Conservation (phyloP, 1,140 invertebrate genomes). For the Penaeus vannamei region DNA sequence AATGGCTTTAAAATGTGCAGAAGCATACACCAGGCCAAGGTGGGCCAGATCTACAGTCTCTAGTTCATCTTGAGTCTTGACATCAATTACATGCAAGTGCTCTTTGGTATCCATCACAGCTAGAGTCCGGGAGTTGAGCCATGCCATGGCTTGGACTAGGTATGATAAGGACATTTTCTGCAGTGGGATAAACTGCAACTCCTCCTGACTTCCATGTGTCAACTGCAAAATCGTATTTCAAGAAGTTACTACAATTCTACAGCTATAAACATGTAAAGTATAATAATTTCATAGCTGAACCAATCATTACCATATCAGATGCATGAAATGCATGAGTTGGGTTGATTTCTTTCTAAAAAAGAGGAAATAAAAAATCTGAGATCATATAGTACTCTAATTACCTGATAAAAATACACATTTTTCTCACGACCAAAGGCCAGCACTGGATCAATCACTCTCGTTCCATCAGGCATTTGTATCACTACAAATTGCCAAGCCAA, state of each 20-base stretch:
- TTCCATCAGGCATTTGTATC: slow-evolving; percentile 81
- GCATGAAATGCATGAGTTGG: too few species aligned
- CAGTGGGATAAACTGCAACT: slow-evolving; percentile 78
- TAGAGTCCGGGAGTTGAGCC: slow-evolving; percentile 90
- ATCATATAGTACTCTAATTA: slow-evolving; percentile 70
- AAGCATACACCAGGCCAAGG: slow-evolving; percentile 90
- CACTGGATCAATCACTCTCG: slow-evolving; percentile 85
- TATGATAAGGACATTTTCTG: slow-evolving; percentile 80
- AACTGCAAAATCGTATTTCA: slow-evolving; percentile 60
- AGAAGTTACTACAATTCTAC: not conserved
- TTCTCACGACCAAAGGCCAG: slow-evolving; percentile 88
- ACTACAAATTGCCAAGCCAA: slow-evolving; percentile 93
- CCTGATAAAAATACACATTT: slow-evolving; percentile 87
- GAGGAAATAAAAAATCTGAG: too few species aligned
- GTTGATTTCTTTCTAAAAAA: too few species aligned
- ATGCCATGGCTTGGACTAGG: slow-evolving; percentile 83
- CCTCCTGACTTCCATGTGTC: slow-evolving; percentile 70
- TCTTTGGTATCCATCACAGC: slow-evolving; percentile 89
- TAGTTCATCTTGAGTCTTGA: slow-evolving; percentile 87
- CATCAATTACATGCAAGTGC: slow-evolving; percentile 89
- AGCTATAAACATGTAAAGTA: too few species aligned
- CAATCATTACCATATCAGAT: too few species aligned
- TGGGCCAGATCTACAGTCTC: slow-evolving; percentile 86
- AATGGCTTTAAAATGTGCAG: slow-evolving; percentile 90
- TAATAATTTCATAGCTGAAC: too few species aligned